These are phyloP conservation scores for Mylabris phalerata DNA, from an alignment of 1,140 invertebrate species.

Conservation along the genomic window DNA sequence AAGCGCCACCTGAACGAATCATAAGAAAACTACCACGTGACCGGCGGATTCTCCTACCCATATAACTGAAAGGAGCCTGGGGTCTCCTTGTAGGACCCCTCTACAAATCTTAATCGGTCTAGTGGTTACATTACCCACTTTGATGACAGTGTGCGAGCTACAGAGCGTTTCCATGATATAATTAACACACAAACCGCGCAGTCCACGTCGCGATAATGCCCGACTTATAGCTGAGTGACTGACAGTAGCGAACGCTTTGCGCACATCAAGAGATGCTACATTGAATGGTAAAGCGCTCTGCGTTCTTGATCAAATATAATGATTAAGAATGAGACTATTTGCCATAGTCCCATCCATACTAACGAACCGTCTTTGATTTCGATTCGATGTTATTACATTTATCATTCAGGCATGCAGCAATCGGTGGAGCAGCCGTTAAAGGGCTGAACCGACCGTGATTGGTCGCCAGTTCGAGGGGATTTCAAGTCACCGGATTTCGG, in stretches of 20 bases:
- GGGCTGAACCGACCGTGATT: slow-evolving; percentile 41
- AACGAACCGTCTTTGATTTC: slow-evolving; percentile 33
- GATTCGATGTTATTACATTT: slow-evolving; percentile 22
- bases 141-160: slow-evolving; percentile 17
- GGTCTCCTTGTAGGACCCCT: slow-evolving; percentile 47
- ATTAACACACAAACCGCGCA: slow-evolving; percentile 23
- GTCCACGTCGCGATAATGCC: slow-evolving; percentile 21
- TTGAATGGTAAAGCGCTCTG: slow-evolving; percentile 28
- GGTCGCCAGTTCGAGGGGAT: slow-evolving; percentile 31
- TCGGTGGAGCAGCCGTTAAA: slow-evolving; percentile 34
- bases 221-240: slow-evolving; percentile 28
- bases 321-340: slow-evolving; percentile 34
- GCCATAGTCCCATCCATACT: slow-evolving; percentile 33
- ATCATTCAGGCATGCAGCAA: slow-evolving; percentile 34
- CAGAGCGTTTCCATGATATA: slow-evolving; percentile 28
- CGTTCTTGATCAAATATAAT: slow-evolving; percentile 31
- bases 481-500: slow-evolving; percentile 10
- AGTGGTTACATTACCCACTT: slow-evolving; percentile 16
- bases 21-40: no score
- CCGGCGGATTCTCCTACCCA: no score
- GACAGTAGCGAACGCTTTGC: slow-evolving; percentile 36
- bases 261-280: slow-evolving; percentile 35
- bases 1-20: no score
- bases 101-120: slow-evolving; percentile 21
- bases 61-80: no score